Evolutionary conservation across 1,140 invertebrate species (phyloP).

Genomic region (Leptinotarsa texana): DNA sequence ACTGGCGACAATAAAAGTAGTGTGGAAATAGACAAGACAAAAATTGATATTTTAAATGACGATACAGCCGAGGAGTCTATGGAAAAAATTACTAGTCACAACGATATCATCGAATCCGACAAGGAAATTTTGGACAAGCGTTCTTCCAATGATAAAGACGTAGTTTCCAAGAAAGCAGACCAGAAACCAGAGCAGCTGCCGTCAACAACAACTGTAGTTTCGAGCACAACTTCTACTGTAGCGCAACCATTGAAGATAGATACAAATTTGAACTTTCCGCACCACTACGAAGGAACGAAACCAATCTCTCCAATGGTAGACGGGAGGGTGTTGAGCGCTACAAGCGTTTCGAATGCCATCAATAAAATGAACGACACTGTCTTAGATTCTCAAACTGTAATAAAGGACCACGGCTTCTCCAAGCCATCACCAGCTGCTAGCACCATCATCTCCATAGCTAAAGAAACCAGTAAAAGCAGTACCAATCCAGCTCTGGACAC

Average conservation of each 20-base stretch:
- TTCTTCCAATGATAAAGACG: not conserved
- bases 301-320: conserved; percentile 47
- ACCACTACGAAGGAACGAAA: conserved; percentile 30
- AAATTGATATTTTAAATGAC: conserved; percentile 5
- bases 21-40: conserved; percentile 21
- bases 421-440: conserved; percentile 45
- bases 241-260: conserved; percentile 53
- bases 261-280: conserved; percentile 39
- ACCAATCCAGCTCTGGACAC: conserved; percentile 32
- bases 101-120: too few relatives aligned
- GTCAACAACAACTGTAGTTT: conserved; percentile 49
- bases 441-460: conserved; percentile 41
- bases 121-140: not conserved
- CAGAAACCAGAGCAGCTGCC: conserved; percentile 38
- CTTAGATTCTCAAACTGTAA: conserved; percentile 51
- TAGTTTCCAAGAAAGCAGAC: not conserved
- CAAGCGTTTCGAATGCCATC: conserved; percentile 53
- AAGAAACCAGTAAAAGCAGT: conserved; percentile 25
- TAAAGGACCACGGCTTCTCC: conserved; percentile 49
- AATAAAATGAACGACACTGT: conserved; percentile 56
- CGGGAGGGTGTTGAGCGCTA: conserved; percentile 51
- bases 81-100: not conserved
- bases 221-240: conserved; percentile 50
- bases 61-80: not conserved
- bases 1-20: conserved; percentile 23